These are phyloP conservation scores for Epizoanthus rinbou DNA, from an alignment of 92 coral and sea anemone species.

Conservation along the genomic window DNA sequence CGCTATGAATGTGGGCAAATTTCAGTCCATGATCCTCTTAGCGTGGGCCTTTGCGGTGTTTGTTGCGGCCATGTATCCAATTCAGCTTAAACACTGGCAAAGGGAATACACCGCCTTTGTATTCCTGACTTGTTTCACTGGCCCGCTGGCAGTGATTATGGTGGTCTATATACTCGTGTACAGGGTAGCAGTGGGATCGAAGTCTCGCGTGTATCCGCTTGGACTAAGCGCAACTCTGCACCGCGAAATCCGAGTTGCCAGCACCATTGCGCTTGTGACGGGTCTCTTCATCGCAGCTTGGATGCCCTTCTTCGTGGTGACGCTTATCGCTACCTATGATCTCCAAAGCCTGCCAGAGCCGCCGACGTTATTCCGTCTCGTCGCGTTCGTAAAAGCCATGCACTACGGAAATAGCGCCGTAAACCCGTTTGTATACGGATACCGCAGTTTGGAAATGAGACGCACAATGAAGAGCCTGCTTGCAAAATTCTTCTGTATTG, in stretches of 20 bases:
- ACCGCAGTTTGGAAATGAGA: conserved; percentile 64
- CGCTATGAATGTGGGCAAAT: conserved; percentile 64
- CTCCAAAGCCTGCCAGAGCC: conserved; percentile 64
- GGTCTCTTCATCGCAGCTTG: conserved; percentile 79
- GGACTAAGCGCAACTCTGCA: conserved; percentile 46
- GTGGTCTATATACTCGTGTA: conserved; percentile 71
- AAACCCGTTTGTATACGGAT: conserved; percentile 62
- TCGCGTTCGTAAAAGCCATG: conserved; percentile 61
- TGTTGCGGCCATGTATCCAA: conserved; percentile 73
- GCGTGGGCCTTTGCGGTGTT: conserved; percentile 80
- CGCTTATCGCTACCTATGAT: conserved; percentile 60
- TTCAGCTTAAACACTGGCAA: conserved; percentile 84
- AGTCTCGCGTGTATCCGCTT: conserved; percentile 50
- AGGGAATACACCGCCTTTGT: conserved; percentile 66
- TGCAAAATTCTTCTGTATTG: not conserved
- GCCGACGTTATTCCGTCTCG: conserved; percentile 49
- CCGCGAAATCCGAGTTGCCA: conserved; percentile 69
- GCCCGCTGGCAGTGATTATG: conserved; percentile 69
- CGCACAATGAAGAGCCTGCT: conserved; percentile 42
- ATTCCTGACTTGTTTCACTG: conserved; percentile 58
- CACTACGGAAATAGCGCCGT: conserved; percentile 64
- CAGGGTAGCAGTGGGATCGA: conserved; percentile 60
- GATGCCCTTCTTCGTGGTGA: conserved; percentile 76
- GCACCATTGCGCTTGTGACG: conserved; percentile 73
- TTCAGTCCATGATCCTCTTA: conserved; percentile 55